phyloP scores from a whole-genome alignment of 1,140 invertebrate genomes.

The Lasioglossum albipes region DNA sequence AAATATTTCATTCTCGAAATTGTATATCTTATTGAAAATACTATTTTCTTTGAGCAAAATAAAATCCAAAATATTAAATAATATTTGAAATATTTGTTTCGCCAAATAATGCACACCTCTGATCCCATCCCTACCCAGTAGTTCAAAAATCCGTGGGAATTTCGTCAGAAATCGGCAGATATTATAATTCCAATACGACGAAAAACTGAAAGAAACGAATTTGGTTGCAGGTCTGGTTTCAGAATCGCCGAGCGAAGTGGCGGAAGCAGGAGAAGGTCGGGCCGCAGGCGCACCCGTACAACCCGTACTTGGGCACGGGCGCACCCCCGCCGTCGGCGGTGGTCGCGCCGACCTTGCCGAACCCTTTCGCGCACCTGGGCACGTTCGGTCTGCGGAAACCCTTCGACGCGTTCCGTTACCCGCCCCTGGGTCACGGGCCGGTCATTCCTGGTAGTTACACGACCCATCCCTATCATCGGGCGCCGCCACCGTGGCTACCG shows the following conservation, averaged over 20 bases:
- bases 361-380: conserved; percentile 88
- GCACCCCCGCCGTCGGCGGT: conserved; percentile 82
- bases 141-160: no score
- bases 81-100: no score
- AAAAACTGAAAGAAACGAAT: conserved; percentile 4
- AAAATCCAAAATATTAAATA: no score
- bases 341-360: conserved; percentile 86
- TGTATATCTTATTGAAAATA: no score
- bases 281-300: conserved; percentile 93
- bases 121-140: no score
- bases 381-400: conserved; percentile 88
- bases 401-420: conserved; percentile 88
- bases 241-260: conserved; percentile 96
- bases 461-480: conserved; percentile 82
- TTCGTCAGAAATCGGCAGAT: no score
- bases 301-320: conserved; percentile 86
- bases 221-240: conserved; percentile 94
- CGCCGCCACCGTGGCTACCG: conserved; percentile 83
- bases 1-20: no score
- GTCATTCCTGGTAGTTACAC: conserved; percentile 76
- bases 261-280: conserved; percentile 96
- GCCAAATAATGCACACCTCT: no score
- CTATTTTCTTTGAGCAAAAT: no score
- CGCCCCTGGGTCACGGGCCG: conserved; percentile 79
- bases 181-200: no score